A percentile compares a stretch with the other conserved stretches of the same genome.
Evolutionary conservation across 1,140 invertebrate genomes (phyloP).

Genomic region (Cydia splendana): DNA sequence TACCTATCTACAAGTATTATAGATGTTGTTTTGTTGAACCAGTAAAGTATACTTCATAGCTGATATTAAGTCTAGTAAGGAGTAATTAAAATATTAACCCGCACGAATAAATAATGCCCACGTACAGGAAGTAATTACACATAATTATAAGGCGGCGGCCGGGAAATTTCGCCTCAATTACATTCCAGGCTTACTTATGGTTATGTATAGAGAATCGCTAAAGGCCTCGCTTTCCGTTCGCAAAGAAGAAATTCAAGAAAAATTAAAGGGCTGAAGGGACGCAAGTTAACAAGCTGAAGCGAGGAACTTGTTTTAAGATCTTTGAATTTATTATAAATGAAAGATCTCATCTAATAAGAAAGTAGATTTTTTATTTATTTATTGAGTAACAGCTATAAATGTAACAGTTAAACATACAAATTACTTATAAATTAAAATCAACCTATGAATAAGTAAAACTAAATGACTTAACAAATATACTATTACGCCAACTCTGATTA

Average conservation of each 20-base stretch:
- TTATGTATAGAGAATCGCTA: neutral
- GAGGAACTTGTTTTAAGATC: neutral
- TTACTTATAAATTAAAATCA: too few species aligned
- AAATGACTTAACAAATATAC: too few species aligned
- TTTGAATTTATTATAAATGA: too few species aligned
- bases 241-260: neutral
- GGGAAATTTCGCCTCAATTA: constrained; percentile 5
- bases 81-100: neutral
- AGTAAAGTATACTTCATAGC: neutral
- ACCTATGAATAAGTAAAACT: too few species aligned
- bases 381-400: too few species aligned
- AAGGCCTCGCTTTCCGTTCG: neutral
- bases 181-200: neutral
- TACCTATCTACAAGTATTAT: too few species aligned
- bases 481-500: too few species aligned
- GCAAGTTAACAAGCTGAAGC: neutral
- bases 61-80: neutral
- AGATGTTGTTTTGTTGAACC: too few species aligned
- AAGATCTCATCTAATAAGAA: too few species aligned
- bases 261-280: neutral
- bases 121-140: neutral
- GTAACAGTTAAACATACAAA: too few species aligned
- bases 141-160: neutral
- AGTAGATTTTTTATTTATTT: too few species aligned
- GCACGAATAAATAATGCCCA: neutral